Evolutionary conservation across 2,888 invertebrate species (phyloP), one percentile per base, ranked within the genome.

Genomic region (Epinotia demarniana): DNA sequence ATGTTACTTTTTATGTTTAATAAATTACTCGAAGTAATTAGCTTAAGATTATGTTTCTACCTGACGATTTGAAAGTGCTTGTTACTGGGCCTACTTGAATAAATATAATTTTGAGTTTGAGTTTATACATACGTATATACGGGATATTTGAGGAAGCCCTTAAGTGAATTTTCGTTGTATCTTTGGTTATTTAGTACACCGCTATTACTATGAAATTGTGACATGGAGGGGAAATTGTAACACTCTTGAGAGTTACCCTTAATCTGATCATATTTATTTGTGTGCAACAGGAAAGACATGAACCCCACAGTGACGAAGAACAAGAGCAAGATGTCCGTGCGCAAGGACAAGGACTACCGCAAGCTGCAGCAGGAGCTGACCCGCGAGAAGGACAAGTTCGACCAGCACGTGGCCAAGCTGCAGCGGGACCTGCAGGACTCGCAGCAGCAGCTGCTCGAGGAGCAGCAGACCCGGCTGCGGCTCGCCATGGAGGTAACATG

Each of bases 311-410:
- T 96, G 49, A 96, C 96, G 74, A 96, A 97, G 92, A 96, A 96
- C 85, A 98, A 98, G 92, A 96, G 96, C 87, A 97, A 97, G 92
- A 96, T 96, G 86, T 95, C 96, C 1, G 97, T 96, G 55, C 97
- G 98, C 86, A 99, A 98, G 86, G 99, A 99, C 88, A 98, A 99
- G 90, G 99, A 99, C 90, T 97, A 98, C 91, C 96, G 99, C 82
- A 98, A 98, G 87, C 92, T 99, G 83, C 99, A 99, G 88, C 99
- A 99, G 87, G 99, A 99, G 88, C 93, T 99, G 75, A 98, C 97
- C 19, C 96, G 97, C 85, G 99, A 99, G 92, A 97, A 98, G 84
- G 98, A 99, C 87, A 99, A 99, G 91, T 99, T 97, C 89, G 97
- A 97, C 87, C 98, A 98, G 90, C 95, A 97, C 94, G 96, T 97